Percentiles rank a stretch among this genome's conserved stretches.
phyloP scores from a whole-genome alignment of 2,113 vertebrate species.

The Trochalopteron elliotii region DNA sequence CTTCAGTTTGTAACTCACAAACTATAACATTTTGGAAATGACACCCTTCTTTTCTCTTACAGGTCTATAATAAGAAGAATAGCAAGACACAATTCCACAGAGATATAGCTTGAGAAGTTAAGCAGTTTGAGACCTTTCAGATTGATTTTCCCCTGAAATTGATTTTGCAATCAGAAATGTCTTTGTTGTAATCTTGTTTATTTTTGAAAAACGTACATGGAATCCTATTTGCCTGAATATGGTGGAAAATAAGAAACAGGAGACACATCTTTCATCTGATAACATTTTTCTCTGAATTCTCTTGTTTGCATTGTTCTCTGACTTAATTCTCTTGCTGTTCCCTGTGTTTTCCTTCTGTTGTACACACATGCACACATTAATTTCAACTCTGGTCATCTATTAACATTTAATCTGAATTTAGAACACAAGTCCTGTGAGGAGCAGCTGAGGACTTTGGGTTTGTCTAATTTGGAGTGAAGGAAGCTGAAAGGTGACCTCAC shows the following conservation, averaged over 20 bases:
- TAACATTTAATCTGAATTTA: background rate
- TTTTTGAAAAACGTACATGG: conserved; percentile 1
- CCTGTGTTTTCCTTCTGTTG: background rate
- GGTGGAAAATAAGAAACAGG: background rate
- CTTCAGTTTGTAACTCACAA: conserved; percentile 32
- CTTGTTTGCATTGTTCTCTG: background rate
- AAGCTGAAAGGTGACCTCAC: background rate
- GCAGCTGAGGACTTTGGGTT: background rate
- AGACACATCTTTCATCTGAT: background rate
- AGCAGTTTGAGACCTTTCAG: background rate
- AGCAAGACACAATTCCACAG: background rate
- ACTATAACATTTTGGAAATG: conserved; percentile 8
- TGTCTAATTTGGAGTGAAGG: background rate
- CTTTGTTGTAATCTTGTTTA: conserved; percentile 3
- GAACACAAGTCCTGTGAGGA: background rate
- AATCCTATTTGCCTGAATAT: conserved; percentile 5
- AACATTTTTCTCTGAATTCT: background rate
- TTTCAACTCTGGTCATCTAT: background rate
- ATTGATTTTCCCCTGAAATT: conserved; percentile 5
- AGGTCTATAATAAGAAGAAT: conserved; percentile 11
- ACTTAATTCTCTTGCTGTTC: background rate
- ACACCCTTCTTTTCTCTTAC: background rate
- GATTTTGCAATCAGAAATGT: background rate
- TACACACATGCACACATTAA: background rate
- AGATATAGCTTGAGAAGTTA: background rate